These are phyloP conservation scores for Vanacampus margaritifer DNA, from an alignment of 2,113 vertebrate genomes.

Conservation along the genomic window DNA sequence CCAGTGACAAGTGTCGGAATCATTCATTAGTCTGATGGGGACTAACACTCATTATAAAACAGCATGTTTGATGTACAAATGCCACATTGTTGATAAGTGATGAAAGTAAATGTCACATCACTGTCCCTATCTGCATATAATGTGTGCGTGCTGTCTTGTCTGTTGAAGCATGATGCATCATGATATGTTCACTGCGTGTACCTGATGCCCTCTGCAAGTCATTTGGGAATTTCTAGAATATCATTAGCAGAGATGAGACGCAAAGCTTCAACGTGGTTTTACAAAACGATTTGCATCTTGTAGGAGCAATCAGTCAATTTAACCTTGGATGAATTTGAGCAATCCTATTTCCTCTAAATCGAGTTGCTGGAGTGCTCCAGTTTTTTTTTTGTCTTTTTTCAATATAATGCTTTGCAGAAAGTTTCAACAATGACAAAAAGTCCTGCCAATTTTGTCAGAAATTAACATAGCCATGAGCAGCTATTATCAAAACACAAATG, in stretches of 20 bases:
- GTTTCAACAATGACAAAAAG: constrained; percentile 47
- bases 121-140: constrained; percentile 40
- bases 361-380: constrained; percentile 13
- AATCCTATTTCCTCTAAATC: constrained; percentile 17
- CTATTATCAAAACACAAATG: no score
- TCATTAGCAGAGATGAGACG: neutral
- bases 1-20: constrained; percentile 56
- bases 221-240: constrained; percentile 13
- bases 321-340: constrained; percentile 24
- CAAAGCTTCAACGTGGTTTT: constrained; percentile 13
- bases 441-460: no score
- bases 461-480: no score
- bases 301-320: constrained; percentile 26
- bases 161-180: constrained; percentile 20
- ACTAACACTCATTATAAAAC: constrained; percentile 60
- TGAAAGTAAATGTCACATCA: constrained; percentile 69
- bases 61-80: constrained; percentile 62
- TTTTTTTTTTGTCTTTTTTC: constrained; percentile 17
- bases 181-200: neutral
- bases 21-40: constrained; percentile 40
- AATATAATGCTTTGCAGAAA: constrained; percentile 17
- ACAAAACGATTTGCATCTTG: constrained; percentile 13
- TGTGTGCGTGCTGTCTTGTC: constrained; percentile 9
- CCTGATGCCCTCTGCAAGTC: constrained; percentile 18
- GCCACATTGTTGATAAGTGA: constrained; percentile 62